phyloP scores from a whole-genome alignment of 2,113 vertebrate genomes.

The Daubentonia madagascariensis region DNA sequence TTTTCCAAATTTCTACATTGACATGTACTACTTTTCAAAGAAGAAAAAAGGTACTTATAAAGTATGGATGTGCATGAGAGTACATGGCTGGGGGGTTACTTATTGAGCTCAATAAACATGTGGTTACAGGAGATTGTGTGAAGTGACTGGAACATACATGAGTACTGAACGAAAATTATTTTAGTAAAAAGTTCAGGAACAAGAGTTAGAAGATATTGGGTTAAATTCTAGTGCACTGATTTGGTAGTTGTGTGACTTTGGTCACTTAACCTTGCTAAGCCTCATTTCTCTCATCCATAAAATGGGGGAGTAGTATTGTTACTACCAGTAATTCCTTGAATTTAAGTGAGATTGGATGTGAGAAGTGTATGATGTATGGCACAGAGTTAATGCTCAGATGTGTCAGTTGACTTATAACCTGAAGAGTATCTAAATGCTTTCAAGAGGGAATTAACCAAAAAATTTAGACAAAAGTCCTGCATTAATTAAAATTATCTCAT shows the following conservation, averaged over 20 bases:
- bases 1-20: conserved; percentile 20
- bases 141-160: background rate
- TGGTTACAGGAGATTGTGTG: background rate
- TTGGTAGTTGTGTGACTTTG: background rate
- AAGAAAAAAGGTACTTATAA: background rate
- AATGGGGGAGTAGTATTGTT: background rate
- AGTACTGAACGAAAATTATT: background rate
- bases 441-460: background rate
- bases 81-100: background rate
- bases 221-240: background rate
- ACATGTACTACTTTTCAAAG: background rate
- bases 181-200: background rate
- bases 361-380: background rate
- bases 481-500: background rate
- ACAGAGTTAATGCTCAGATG: background rate
- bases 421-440: background rate
- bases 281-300: background rate
- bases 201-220: background rate
- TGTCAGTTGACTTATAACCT: background rate
- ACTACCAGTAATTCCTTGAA: background rate
- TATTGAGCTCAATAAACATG: background rate
- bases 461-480: background rate
- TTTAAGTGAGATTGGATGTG: background rate
- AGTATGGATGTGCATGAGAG: background rate
- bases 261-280: background rate